Evolutionary conservation across 1,140 invertebrate genomes (phyloP).

Genomic region (Drosophila melanica): DNA sequence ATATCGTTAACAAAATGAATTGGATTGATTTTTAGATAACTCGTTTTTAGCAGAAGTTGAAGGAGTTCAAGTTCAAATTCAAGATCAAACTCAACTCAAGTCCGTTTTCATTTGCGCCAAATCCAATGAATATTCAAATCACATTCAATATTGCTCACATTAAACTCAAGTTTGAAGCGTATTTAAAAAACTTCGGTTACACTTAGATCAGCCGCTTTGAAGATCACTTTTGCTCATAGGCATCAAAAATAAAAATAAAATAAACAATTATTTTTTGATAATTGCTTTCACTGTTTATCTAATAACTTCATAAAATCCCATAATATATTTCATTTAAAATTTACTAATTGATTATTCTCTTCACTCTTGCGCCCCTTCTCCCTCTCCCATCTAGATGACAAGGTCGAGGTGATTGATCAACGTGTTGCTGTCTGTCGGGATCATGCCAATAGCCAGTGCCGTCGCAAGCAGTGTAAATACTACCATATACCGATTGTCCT

Average conservation of each 20-base stretch:
- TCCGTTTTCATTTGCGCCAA: slow-evolving; percentile 33
- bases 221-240: slow-evolving; percentile 37
- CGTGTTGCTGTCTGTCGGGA: slow-evolving; percentile 97
- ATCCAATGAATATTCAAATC: slow-evolving; percentile 6
- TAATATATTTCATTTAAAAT: slow-evolving; percentile 1
- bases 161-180: slow-evolving; percentile 1
- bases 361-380: slow-evolving; percentile 5
- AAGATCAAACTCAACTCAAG: slow-evolving; percentile 26
- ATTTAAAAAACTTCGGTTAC: not conserved
- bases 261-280: slow-evolving; percentile 54
- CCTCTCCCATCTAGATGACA: slow-evolving; percentile 90
- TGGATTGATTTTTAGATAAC: slow-evolving; percentile 19
- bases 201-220: slow-evolving; percentile 32
- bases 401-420: slow-evolving; percentile 96
- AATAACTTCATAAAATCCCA: slow-evolving; percentile 2
- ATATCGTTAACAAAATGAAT: slow-evolving; percentile 15
- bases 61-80: slow-evolving; percentile 6
- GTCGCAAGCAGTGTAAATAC: slow-evolving; percentile 96
- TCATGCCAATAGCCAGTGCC: slow-evolving; percentile 95
- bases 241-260: slow-evolving; percentile 23
- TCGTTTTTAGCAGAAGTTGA: slow-evolving; percentile 10
- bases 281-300: slow-evolving; percentile 74
- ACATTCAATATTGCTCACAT: slow-evolving; percentile 9
- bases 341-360: slow-evolving; percentile 40
- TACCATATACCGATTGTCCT: slow-evolving; percentile 95